Evolutionary conservation across 2,797 vertebrate species (phyloP).

Genomic region (Crocodylus rhombifer): DNA sequence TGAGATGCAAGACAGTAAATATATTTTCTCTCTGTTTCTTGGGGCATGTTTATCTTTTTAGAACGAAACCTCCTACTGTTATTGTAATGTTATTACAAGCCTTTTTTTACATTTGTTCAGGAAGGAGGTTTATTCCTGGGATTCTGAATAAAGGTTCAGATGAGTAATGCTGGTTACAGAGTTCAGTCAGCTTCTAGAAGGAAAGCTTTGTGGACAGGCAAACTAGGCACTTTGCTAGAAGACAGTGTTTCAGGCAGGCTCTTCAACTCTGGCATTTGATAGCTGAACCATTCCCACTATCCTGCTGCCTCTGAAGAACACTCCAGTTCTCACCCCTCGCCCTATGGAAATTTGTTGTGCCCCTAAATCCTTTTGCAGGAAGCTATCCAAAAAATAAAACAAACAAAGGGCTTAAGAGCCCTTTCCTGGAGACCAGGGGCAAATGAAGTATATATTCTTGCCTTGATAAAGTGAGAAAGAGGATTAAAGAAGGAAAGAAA

Average conservation of each 20-base stretch:
- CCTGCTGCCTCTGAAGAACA: neutral
- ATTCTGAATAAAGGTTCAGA: slow-evolving; percentile 12
- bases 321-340: neutral
- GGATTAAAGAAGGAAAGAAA: neutral
- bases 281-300: neutral
- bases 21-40: slow-evolving; percentile 45
- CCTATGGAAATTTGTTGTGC: neutral
- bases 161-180: slow-evolving; percentile 14
- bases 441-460: neutral
- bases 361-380: neutral
- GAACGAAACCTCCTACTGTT: slow-evolving; percentile 42
- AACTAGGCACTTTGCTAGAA: neutral
- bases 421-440: neutral
- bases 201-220: neutral
- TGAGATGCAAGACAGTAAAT: slow-evolving; percentile 67
- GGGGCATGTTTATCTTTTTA: slow-evolving; percentile 50
- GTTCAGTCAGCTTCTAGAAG: slow-evolving; percentile 6
- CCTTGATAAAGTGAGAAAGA: neutral
- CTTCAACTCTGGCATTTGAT: neutral
- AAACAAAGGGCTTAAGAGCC: neutral
- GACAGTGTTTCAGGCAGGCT: neutral
- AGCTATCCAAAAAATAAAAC: neutral
- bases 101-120: slow-evolving; percentile 39
- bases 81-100: slow-evolving; percentile 23
- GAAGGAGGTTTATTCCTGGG: slow-evolving; percentile 44